phyloP scores from a whole-genome alignment of 2,113 vertebrate species.

The Marmota monax region DNA sequence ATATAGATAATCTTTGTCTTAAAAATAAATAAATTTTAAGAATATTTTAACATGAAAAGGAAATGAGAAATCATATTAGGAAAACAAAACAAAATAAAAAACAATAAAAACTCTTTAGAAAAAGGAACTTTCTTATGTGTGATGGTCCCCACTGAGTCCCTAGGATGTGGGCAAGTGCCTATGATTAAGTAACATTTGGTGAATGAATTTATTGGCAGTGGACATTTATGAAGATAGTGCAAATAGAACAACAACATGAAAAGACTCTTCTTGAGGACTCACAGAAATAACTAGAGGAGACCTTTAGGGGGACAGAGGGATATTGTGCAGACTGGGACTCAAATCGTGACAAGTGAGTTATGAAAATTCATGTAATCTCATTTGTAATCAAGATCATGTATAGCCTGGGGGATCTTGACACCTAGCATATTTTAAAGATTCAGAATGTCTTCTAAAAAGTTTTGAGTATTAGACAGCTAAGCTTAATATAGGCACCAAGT shows the following conservation, averaged over 20 bases:
- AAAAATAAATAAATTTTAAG: background rate
- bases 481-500: background rate
- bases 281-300: background rate
- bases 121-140: background rate
- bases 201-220: background rate
- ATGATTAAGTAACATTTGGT: background rate
- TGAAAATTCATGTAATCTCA: slow-evolving; percentile 16
- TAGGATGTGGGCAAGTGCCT: background rate
- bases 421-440: background rate
- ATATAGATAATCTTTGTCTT: background rate
- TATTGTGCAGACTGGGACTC: background rate
- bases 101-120: background rate
- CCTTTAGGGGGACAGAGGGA: background rate
- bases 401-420: background rate
- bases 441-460: background rate
- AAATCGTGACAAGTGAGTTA: background rate
- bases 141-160: background rate
- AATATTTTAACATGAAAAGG: background rate
- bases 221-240: background rate
- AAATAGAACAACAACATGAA: background rate
- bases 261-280: background rate
- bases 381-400: background rate
- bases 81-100: background rate
- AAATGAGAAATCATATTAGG: background rate
- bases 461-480: slow-evolving; percentile 28